Base-by-base conservation (phyloP, 2,113 vertebrate species). In the Hypocryptadius cinnamomeus region DNA sequence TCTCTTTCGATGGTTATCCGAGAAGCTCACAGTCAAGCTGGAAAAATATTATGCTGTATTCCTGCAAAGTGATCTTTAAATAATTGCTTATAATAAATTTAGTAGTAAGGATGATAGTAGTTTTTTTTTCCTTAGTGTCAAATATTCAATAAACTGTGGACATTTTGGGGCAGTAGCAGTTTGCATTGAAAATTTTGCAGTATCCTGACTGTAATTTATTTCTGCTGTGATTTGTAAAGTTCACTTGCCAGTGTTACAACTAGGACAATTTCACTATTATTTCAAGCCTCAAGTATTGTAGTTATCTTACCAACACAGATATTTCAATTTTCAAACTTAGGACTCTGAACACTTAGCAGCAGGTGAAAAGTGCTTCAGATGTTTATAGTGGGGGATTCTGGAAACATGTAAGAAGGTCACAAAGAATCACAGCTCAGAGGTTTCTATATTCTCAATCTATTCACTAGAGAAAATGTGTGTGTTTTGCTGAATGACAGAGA, bases 11-110 rank as follows among this genome's bases (percentile, higher is more conserved):
- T 51, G 84, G 88, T 81, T 86, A 90, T 70, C 56, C 28, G 23
- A 92, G 61, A 90, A 90, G 56, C 74, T 93, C 68, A 88, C 33
- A 86, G 85, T n/a, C 74, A 90, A 84, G 54, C 83, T 56, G 72
- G 72, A 83, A 94, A 96, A 94, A 88, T 64, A 84, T 82, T 83
- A 88, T 44, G 35, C 40, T 86, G 25, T 64, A 64, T 78, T 93
- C 28, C 45, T 94, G 31, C 44, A 78, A 12, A 86, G 56, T n/a
- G 65, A 95, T 78, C 30, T 68, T 95, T 65, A 74, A 94, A 92
- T 78, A 93, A 94, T 59, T 90, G n/a, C 64, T 80, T 94, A 51
- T 40, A 91, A 91, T 83, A 91, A 84, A 86, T 88, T 42, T 45
- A 86, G 45, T 48, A 54, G 30, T 72, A 88, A 92, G 53, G 48